Percentiles rank a stretch among this genome's conserved stretches.
These are phyloP conservation scores for Auanema sp. DNA, from an alignment of 2,888 invertebrate genomes.

Conservation along the genomic window DNA sequence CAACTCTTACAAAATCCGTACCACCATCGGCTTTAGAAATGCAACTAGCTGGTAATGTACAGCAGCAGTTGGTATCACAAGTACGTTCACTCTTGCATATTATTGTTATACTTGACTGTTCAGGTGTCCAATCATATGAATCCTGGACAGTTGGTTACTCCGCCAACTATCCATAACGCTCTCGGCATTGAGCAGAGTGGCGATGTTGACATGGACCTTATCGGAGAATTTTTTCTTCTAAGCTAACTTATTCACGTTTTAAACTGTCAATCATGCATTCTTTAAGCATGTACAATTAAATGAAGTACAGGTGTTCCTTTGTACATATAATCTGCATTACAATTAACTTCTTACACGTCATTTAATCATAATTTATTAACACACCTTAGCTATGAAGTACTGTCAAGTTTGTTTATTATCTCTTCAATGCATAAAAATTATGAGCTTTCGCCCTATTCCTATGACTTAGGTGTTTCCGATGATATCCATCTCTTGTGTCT, in stretches of 20 bases:
- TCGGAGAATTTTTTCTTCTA: constrained; percentile 50
- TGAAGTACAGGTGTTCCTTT: neutral
- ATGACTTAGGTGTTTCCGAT: no score
- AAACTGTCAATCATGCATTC: neutral
- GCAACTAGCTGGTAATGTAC: constrained; percentile 46
- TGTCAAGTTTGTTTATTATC: no score
- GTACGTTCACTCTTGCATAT: constrained; percentile 16
- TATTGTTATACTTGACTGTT: neutral
- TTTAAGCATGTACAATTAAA: neutral
- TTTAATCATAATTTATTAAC: no score
- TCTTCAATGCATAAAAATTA: no score
- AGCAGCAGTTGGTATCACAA: constrained; percentile 40
- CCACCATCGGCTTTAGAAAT: constrained; percentile 42
- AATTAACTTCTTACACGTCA: no score
- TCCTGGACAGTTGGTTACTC: constrained; percentile 47
- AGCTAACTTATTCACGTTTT: neutral
- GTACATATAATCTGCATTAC: neutral
- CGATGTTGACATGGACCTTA: constrained; percentile 45
- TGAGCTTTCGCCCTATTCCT: no score
- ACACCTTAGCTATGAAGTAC: no score
- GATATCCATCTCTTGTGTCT: no score
- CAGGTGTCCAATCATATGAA: constrained; percentile 23
- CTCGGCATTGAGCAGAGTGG: constrained; percentile 52
- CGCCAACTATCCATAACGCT: constrained; percentile 47
- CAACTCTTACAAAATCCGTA: constrained; percentile 36